These are phyloP conservation scores for Lateolabrax maculatus DNA, from an alignment of 2,797 vertebrate species.

Conservation along the genomic window DNA sequence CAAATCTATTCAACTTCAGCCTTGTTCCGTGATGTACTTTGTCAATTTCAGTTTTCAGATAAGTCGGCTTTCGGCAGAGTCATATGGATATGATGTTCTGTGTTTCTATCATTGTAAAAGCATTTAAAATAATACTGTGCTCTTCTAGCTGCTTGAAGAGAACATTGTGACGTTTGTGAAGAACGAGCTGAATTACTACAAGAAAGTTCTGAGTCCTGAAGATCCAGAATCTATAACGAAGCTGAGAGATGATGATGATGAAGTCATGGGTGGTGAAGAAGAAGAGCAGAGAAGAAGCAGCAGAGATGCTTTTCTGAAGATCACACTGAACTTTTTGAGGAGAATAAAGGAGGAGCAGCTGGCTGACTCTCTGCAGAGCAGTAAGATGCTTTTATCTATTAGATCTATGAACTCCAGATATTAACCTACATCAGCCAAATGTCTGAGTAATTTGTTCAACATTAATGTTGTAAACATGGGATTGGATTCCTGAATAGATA, in stretches of 20 bases:
- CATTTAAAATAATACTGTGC: not conserved
- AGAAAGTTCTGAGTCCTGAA: slow-evolving; percentile 4
- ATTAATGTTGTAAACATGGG: not conserved
- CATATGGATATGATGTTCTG: not conserved
- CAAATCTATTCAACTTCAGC: no score
- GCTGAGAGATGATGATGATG: not conserved
- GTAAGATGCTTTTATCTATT: slow-evolving; percentile 27
- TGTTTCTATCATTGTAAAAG: not conserved
- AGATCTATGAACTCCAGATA: not conserved
- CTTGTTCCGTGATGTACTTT: no score
- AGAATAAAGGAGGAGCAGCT: slow-evolving; percentile 34
- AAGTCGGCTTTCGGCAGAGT: not conserved
- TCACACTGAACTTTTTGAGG: slow-evolving; percentile 49
- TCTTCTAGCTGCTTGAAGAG: slow-evolving; percentile 41
- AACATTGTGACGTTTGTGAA: slow-evolving; percentile 41
- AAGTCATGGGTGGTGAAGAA: not conserved
- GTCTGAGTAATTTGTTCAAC: not conserved
- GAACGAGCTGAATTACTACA: slow-evolving; percentile 31
- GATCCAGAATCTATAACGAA: not conserved
- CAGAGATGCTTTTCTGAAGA: slow-evolving; percentile 30
- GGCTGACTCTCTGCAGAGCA: slow-evolving; percentile 43
- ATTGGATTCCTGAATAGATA: not conserved
- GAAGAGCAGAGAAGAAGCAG: slow-evolving; percentile 5
- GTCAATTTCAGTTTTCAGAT: not conserved
- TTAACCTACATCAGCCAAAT: not conserved